Percentiles rank a stretch among this genome's conserved stretches.
Conservation (phyloP, 2,888 invertebrate genomes). For the Chymomyza amoena region DNA sequence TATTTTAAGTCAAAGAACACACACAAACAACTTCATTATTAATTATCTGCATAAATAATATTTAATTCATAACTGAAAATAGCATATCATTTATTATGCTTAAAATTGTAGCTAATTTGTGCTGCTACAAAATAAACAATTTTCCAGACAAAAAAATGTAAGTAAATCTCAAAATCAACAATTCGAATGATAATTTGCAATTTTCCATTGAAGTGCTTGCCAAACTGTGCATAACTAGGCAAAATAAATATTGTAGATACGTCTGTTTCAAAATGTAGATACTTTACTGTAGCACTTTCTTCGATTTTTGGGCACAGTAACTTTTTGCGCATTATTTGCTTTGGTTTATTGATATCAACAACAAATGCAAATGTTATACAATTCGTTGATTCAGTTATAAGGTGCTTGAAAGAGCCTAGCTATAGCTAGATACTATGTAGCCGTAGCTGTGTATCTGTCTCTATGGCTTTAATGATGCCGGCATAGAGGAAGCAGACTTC, state of each 20-base stretch:
- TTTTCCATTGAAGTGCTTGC: not conserved
- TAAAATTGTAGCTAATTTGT: not conserved
- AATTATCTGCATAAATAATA: not conserved
- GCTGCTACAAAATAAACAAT: not conserved
- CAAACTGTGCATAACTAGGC: not conserved
- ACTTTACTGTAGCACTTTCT: not conserved
- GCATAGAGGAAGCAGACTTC: conserved; percentile 41
- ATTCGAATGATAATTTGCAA: not conserved
- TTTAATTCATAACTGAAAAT: not conserved
- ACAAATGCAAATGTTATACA: conserved; percentile 24
- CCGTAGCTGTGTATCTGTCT: not conserved
- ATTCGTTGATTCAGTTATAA: conserved; percentile 23
- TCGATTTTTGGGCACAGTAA: not conserved
- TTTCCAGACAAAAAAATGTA: not conserved
- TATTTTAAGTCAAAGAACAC: not conserved
- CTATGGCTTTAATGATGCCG: conserved; percentile 14
- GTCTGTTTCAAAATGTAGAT: not conserved
- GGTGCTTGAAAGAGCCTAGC: not conserved
- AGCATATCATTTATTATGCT: not conserved
- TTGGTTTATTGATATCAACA: not conserved
- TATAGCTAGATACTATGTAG: not conserved
- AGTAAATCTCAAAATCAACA: not conserved
- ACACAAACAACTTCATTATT: not conserved
- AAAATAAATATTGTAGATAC: not conserved
- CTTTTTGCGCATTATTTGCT: not conserved